Base-by-base conservation (phyloP, 2,113 vertebrate genomes). In the Polyodon spathula region DNA sequence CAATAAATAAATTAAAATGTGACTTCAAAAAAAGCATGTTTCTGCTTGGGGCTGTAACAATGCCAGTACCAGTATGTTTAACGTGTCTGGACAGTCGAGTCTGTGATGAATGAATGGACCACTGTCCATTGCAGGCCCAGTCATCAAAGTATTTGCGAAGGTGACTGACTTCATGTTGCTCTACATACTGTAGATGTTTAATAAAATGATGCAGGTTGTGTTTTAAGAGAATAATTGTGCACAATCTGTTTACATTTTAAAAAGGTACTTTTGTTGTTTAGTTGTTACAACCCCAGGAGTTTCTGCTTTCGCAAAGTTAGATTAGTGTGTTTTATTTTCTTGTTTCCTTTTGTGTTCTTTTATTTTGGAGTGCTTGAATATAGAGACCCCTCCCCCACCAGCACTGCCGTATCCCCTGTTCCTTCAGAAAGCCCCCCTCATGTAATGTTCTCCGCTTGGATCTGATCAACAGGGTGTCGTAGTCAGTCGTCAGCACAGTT, bases 381-480 rank as follows among this genome's bases (percentile, higher is more conserved):
- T 78, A 76, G 73, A 77, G 64, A 67, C 66, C 75, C 76, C 72
- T n/a, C n/a, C n/a, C 69, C 78, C 66, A 75, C 76, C 72, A 43
- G 68, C 71, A 70, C 69, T 59, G 65, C 69, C 71, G 66, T 65
- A 12, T 61, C 62, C 66, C 70, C 77, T 77, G 83, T 81, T 71
- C 77, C 83, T 78, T 81, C 76, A 67, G 89, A 92, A 92, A 92
- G 93, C 90, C 91, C 93, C 89, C 82, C 87, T 91, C 90, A 90
- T 86, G 90, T 98, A 97, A 98, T 90, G 63, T 90, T 97, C 86
- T 98, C 92, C 94, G 88, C 94, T 97, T 97, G 94, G 93, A 93
- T 98, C 90, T 98, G 95, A 94, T 97, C 92, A 95, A 97, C 95
- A 99, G 96, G 96, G 93, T 99, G 94, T 95, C 95, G 94, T 97